Base-by-base conservation (phyloP, 2,797 vertebrate species). In the Clarias fuscus region DNA sequence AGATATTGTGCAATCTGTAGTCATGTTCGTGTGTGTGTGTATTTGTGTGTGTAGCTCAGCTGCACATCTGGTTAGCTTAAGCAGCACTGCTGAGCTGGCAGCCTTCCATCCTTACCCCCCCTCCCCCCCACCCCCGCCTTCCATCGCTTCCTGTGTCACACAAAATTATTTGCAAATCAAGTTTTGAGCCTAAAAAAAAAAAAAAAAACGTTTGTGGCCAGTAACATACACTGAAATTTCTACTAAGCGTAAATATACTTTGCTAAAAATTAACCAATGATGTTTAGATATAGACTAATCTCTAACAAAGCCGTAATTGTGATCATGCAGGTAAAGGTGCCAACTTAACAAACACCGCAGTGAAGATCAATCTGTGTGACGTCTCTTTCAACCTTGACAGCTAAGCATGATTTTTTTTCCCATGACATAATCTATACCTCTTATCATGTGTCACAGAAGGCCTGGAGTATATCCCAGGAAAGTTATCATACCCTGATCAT, bases 51-150 rank as follows among this genome's bases (percentile, higher is more conserved):
- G 62, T 18, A 73, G 78, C 1, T 76, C 81, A 64, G 84, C 27
- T 53, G 24, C 87, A 78, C 90, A 92, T 92, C 89, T 94, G 92
- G 88, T 89, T 91, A 82, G 27, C 85, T 89, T 87, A 77, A 85
- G 20, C 56, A 81, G 27, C 40, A 85, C 37, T 37, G 43, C 59
- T 8, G 0, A 75, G 37, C 43, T 83, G 72, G 64, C 73, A 78
- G 53, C 27, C 13, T 82, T 82, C 43, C 64, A 82, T 20, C 68
- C 7, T 33, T 33, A 30, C 8, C 7, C 43, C 53, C 8, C 8
- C 7, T 7, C 53, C 8, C 64, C 22, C 8, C 7, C 43, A 13
- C 8, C 40, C 3, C 75, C 30, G 33, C 40, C 24, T 40, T 62
- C 7, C 70, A 20, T 20, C 14, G 58, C 30, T 59, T 70, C 56